Percentiles rank a stretch among this genome's conserved stretches.
These are phyloP conservation scores for Pseudorasbora parva DNA, from an alignment of 2,113 vertebrate genomes.

Conservation along the genomic window DNA sequence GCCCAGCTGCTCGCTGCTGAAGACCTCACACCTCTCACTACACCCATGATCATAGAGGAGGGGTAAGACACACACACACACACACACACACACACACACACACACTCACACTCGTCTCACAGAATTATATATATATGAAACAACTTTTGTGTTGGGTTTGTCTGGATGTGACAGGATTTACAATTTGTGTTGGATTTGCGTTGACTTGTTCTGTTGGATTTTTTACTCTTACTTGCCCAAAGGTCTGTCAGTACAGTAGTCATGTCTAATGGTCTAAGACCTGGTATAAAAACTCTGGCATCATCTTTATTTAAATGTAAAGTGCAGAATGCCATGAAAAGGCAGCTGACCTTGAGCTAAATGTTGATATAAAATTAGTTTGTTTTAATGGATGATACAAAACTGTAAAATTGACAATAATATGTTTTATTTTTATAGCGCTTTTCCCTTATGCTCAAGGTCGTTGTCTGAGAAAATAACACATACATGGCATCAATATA, in stretches of 20 bases:
- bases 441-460: no score
- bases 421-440: no score
- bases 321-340: neutral
- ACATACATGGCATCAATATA: no score
- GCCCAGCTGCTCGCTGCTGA: conserved; percentile 90
- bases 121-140: neutral
- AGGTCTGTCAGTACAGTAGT: neutral
- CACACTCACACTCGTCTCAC: conserved; percentile 58
- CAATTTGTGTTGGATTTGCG: neutral
- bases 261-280: neutral
- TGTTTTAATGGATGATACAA: neutral
- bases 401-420: neutral
- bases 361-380: neutral
- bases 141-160: neutral
- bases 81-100: conserved; percentile 62
- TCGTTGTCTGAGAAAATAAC: no score
- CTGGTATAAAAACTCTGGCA: neutral
- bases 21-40: conserved; percentile 88
- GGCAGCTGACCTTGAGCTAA: neutral
- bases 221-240: neutral
- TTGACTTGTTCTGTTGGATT: neutral
- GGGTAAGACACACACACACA: conserved; percentile 78
- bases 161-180: neutral
- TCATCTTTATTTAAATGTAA: neutral
- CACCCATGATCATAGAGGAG: conserved; percentile 96